Conservation (phyloP, 1,140 invertebrate genomes). For the Drosophila nebulosa region DNA sequence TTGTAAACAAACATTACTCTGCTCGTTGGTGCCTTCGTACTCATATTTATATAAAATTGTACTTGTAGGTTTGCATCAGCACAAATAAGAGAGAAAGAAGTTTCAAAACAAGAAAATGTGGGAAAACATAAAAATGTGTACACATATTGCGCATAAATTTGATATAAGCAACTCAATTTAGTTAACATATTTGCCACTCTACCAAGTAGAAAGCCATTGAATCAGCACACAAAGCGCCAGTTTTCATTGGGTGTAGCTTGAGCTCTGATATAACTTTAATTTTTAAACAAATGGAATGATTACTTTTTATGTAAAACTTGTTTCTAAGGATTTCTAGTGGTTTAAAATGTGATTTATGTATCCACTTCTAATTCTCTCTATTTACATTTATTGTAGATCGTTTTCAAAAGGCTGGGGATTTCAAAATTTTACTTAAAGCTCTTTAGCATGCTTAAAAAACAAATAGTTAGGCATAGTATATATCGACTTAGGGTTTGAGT, state of each 20-base stretch:
- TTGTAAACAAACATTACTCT: conserved; percentile 2
- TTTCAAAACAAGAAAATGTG: not conserved
- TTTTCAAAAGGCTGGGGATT: too few species aligned
- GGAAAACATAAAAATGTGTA: not conserved
- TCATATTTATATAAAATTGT: conserved; percentile 3
- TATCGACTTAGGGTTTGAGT: too few species aligned
- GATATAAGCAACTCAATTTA: not conserved
- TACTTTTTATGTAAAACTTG: too few species aligned
- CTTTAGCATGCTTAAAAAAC: too few species aligned
- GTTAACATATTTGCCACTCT: not conserved
- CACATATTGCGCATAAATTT: not conserved
- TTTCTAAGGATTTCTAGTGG: too few species aligned
- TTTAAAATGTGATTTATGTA: too few species aligned
- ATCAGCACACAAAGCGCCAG: not conserved
- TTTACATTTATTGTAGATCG: too few species aligned
- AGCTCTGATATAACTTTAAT: too few species aligned
- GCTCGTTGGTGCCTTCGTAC: conserved; percentile 12
- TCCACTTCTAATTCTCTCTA: too few species aligned
- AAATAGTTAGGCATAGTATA: too few species aligned
- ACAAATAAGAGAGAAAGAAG: not conserved
- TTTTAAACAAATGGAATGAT: too few species aligned
- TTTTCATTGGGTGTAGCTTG: not conserved
- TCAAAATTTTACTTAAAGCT: too few species aligned
- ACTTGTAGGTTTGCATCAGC: not conserved
- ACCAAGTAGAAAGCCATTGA: not conserved